Evolutionary conservation across 1,140 invertebrate genomes (phyloP), one percentile per base, ranked within the genome.

Genomic region (Hetaerina americana): DNA sequence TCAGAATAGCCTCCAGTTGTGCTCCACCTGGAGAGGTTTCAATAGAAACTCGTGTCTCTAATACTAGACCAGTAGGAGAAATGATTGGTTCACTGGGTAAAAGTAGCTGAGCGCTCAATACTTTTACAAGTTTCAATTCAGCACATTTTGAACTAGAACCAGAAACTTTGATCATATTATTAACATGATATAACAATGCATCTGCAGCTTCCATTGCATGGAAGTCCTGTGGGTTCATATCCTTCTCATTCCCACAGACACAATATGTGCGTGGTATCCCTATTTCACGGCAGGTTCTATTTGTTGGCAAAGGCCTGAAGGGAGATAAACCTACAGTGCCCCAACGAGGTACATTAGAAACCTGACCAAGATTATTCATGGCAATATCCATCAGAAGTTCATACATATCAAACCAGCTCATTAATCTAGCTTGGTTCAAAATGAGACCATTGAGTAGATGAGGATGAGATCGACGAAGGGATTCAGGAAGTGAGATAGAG

Each of bases 261-360:
- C 85, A 87, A 77, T 81, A 86, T 68, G 82, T 78, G 26, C 80
- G 76, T 0, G 82, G 78, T 26, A 87, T 81, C 8, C 81, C 81
- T n/a, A 82, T 82, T 25, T 78, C 74, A 27, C 69, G 40, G 76
- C 85, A 87, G 10, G 82, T 82, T 28, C 87, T 76, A 26, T 76
- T 75, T 8, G 69, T 10, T 18, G 80, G 78, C 31, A 82, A 76
- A 66, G 72, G 49, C 57, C 72, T 68, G 70, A 80, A 80, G 49
- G 78, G 72, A 26, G 76, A 78, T 27, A 74, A 49, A 3, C 75
- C 75, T 8, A 27, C 27, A 22, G 70, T 72, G 15, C 68, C 68
- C 22, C 67, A 71, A 40, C 72, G 70, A 27, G 75, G 72, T 66
- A 70, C 73, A 12, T 67, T 15, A 6, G 70, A 57, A 18, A 27